Evolutionary conservation across 2,797 vertebrate genomes (phyloP).

Genomic region (Scarus forsteni): DNA sequence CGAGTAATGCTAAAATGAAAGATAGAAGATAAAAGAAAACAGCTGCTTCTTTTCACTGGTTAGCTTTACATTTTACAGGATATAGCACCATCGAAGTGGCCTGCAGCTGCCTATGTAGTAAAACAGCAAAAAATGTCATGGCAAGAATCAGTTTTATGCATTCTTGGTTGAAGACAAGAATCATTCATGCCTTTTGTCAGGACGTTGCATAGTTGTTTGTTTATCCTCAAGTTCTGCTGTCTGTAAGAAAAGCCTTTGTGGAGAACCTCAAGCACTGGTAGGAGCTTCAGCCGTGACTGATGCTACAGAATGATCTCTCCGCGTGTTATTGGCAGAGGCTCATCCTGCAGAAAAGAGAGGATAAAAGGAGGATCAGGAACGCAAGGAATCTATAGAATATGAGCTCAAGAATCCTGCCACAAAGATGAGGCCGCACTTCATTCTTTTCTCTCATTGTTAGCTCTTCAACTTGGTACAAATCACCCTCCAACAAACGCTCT

Average conservation of each 20-base stretch:
- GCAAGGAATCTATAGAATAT: neutral
- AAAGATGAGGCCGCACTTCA: neutral
- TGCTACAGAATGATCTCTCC: slow-evolving; percentile 1
- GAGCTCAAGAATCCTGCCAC: neutral
- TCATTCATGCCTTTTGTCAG: neutral
- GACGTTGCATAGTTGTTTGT: neutral
- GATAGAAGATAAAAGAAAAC: no score
- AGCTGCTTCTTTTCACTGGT: neutral
- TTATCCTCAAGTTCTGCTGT: neutral
- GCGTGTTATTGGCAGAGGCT: slow-evolving; percentile 16
- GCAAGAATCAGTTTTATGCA: no score
- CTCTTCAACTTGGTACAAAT: neutral
- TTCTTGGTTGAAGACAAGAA: no score
- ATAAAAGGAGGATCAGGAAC: no score
- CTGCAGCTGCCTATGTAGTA: neutral
- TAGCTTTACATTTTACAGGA: neutral
- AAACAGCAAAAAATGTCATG: neutral
- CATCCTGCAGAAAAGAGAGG: neutral
- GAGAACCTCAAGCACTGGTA: neutral
- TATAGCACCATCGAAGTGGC: neutral
- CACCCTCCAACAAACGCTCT: neutral
- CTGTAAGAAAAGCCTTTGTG: neutral
- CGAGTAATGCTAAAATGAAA: no score
- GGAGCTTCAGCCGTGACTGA: slow-evolving; percentile 4
- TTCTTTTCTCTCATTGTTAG: neutral